Evolutionary conservation across 1,140 invertebrate genomes (phyloP).

Genomic region (Eufriesea mexicana): DNA sequence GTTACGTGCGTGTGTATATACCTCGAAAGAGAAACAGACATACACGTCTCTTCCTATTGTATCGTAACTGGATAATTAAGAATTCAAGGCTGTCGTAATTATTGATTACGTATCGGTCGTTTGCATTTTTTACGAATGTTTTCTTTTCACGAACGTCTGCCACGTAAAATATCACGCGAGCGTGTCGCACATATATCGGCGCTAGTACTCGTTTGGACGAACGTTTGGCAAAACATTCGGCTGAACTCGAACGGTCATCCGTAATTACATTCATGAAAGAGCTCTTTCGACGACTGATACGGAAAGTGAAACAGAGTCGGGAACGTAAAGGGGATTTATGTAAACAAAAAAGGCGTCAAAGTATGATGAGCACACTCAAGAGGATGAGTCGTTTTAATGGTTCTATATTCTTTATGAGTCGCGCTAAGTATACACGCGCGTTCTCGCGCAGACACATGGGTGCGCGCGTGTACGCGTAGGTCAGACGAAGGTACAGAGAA

Average conservation of each 20-base stretch:
- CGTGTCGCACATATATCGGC: not conserved
- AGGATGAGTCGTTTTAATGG: slow-evolving; percentile 63
- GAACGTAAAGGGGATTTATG: slow-evolving; percentile 25
- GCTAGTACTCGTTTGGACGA: not conserved
- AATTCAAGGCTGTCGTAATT: slow-evolving; percentile 28
- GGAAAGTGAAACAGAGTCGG: slow-evolving; percentile 16
- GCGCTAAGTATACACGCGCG: slow-evolving; percentile 35
- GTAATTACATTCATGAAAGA: slow-evolving; percentile 16
- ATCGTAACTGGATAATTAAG: not conserved
- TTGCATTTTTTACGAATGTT: not conserved
- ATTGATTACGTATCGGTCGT: slow-evolving; percentile 1
- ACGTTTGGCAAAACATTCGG: not conserved
- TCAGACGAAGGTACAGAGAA: slow-evolving; percentile 49
- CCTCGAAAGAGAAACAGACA: not conserved
- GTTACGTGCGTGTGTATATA: no score
- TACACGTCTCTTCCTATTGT: not conserved
- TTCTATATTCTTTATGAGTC: slow-evolving; percentile 62
- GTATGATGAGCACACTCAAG: slow-evolving; percentile 60
- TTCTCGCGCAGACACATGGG: slow-evolving; percentile 17
- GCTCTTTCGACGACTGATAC: not conserved
- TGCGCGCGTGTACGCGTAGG: slow-evolving; percentile 25
- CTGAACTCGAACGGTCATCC: not conserved
- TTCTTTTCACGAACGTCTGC: not conserved
- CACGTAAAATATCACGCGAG: not conserved
- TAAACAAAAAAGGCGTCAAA: slow-evolving; percentile 63